These are phyloP conservation scores for Penaeus vannamei DNA, from an alignment of 1,140 invertebrate genomes.

Conservation along the genomic window DNA sequence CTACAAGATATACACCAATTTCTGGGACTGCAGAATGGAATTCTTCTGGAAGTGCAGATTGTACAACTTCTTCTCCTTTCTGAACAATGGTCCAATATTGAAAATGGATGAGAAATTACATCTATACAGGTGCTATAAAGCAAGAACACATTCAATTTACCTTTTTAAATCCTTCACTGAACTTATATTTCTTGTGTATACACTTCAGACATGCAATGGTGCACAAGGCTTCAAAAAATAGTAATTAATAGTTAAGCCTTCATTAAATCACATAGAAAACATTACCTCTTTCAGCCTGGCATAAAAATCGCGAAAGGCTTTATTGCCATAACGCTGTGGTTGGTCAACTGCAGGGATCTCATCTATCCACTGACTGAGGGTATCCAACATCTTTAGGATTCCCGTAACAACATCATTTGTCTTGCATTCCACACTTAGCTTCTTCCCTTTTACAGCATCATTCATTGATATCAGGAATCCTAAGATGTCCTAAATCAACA, in stretches of 20 bases:
- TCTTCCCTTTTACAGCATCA: slow-evolving; percentile 82
- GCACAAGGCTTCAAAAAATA: slow-evolving; percentile 64
- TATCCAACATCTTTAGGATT: slow-evolving; percentile 81
- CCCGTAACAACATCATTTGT: slow-evolving; percentile 78
- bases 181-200: background rate
- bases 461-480: slow-evolving; percentile 67
- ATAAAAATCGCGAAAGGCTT: slow-evolving; percentile 91
- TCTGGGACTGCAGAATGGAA: slow-evolving; percentile 85
- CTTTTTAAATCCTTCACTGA: background rate
- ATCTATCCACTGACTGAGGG: slow-evolving; percentile 83
- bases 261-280: background rate
- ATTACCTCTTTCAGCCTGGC: slow-evolving; percentile 83
- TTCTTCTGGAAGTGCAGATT: slow-evolving; percentile 79
- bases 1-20: slow-evolving; percentile 87
- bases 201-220: too few species aligned
- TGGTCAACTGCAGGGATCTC: slow-evolving; percentile 93
- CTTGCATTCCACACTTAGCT: slow-evolving; percentile 77
- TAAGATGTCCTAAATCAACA: slow-evolving; percentile 56
- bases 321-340: slow-evolving; percentile 96
- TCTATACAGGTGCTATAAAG: background rate
- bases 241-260: background rate
- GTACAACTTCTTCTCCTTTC: slow-evolving; percentile 77
- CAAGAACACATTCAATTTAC: background rate
- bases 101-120: background rate
- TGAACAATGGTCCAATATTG: slow-evolving; percentile 69